Base-by-base conservation (phyloP, 2,113 vertebrate species). In the Arizona elegans region DNA sequence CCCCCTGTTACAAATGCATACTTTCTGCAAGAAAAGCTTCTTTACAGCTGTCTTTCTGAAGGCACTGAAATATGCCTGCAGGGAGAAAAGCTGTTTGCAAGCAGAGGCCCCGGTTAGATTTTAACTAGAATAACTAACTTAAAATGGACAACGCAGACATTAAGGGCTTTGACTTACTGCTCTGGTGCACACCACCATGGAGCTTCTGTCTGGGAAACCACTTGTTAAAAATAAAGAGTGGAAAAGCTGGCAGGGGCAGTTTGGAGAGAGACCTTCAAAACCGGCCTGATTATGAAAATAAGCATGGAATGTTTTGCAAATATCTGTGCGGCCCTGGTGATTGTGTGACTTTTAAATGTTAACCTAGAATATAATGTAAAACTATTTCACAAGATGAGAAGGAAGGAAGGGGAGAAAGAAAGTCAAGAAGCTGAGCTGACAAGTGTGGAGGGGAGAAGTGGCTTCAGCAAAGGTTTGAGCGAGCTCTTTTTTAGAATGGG, bases 91-190 rank as follows among this genome's bases (percentile, higher is more conserved):
- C 38, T 88, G 58, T 50, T 90, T 92, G 81, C 1, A 3, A 54
- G 21, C 43, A 5, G 65, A 89, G 56, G 24, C 89, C 87, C 92
- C 93, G 87, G 91, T 52, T 3, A 10, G 13, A 13, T 52, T 94
- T 92, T 90, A 92, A 91, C 91, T 1, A 1, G 4, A 12, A 3
- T 3, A 21, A 24, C 55, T 58, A 24, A 88, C 86, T 0, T 47
- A 19, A 0, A 23, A 33, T 24, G 26, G 86, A 94, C 2, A 26
- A 21, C 21, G n/a, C 47, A 10, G 43, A 7, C 0, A 0, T 59
- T 59, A 55, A 53, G 92, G 4, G 38, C 53, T 26, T 50, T 1
- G 86, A 19, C 15, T 52, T 38, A 92, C 15, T 0, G 8, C 54
- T 59, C 87, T 47, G 11, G 10, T 87, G 65, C 1, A 92, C 19